Conservation (phyloP, 2,888 invertebrate genomes). For the Cordilura impudica region DNA sequence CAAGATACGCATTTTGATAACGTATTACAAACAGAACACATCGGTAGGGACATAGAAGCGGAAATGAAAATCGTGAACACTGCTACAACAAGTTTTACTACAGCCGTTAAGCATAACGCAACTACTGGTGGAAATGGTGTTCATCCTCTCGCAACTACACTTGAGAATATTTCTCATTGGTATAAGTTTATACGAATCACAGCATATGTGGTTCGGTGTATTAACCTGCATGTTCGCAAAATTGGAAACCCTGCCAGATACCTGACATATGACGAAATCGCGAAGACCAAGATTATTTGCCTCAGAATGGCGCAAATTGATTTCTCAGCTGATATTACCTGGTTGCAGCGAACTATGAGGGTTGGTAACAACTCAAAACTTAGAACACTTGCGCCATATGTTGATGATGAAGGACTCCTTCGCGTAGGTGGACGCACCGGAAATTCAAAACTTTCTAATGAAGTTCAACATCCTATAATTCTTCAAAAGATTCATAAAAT, state of each 20-base stretch:
- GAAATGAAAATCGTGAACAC: too few relatives aligned
- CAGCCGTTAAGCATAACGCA: neutral
- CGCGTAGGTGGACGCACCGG: neutral
- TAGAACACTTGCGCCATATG: too few relatives aligned
- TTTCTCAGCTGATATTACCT: too few relatives aligned
- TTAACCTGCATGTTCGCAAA: constrained; percentile 3
- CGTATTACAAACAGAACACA: too few relatives aligned
- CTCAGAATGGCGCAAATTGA: too few relatives aligned
- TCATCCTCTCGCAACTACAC: neutral
- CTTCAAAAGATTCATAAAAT: neutral
- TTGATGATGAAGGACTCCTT: neutral
- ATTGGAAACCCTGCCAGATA: too few relatives aligned
- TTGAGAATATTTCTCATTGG: constrained; percentile 22
- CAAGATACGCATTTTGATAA: neutral
- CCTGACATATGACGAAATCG: too few relatives aligned
- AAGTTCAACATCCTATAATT: constrained; percentile 32
- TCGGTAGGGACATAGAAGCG: too few relatives aligned
- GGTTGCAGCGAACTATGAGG: too few relatives aligned
- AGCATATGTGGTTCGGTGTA: constrained; percentile 40
- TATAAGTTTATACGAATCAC: constrained; percentile 24
- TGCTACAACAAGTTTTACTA: too few relatives aligned
- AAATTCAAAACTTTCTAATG: constrained; percentile 17
- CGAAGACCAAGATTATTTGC: too few relatives aligned
- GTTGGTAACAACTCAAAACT: too few relatives aligned
- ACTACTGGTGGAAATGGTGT: neutral